phyloP scores from a whole-genome alignment of 2,888 invertebrate genomes.

The Eurois occulta region DNA sequence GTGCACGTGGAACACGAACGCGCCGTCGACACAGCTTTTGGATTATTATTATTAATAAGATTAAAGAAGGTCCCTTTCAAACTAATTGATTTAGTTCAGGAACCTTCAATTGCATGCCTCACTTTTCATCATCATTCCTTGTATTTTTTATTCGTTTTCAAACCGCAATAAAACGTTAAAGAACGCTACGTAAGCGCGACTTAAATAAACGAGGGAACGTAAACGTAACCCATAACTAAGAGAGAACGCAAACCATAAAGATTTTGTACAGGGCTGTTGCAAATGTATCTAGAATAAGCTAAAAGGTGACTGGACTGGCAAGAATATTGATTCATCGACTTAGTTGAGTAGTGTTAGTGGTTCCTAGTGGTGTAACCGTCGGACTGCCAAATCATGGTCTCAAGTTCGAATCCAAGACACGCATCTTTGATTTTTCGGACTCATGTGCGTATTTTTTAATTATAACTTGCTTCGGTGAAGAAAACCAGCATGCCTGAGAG shows the following conservation, averaged over 20 bases:
- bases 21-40: too few relatives aligned
- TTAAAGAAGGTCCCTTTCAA: neutral
- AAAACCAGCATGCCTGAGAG: too few relatives aligned
- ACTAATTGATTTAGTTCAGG: neutral
- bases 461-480: too few relatives aligned
- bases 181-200: slow-evolving; percentile 59
- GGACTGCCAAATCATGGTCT: too few relatives aligned
- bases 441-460: too few relatives aligned
- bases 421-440: too few relatives aligned
- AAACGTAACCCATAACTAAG: slow-evolving; percentile 63
- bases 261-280: slow-evolving; percentile 54
- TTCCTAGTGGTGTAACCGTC: too few relatives aligned
- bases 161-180: slow-evolving; percentile 66
- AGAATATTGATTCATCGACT: neutral
- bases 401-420: too few relatives aligned
- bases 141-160: slow-evolving; percentile 64
- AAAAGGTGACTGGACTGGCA: neutral
- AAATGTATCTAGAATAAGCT: neutral
- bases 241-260: slow-evolving; percentile 58
- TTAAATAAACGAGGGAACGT: slow-evolving; percentile 64
- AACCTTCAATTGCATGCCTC: neutral
- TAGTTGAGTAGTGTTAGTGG: too few relatives aligned
- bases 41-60: too few relatives aligned
- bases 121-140: slow-evolving; percentile 21
- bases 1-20: too few relatives aligned